Base-by-base conservation (phyloP, 2,113 vertebrate species). In the Zapus hudsonius region DNA sequence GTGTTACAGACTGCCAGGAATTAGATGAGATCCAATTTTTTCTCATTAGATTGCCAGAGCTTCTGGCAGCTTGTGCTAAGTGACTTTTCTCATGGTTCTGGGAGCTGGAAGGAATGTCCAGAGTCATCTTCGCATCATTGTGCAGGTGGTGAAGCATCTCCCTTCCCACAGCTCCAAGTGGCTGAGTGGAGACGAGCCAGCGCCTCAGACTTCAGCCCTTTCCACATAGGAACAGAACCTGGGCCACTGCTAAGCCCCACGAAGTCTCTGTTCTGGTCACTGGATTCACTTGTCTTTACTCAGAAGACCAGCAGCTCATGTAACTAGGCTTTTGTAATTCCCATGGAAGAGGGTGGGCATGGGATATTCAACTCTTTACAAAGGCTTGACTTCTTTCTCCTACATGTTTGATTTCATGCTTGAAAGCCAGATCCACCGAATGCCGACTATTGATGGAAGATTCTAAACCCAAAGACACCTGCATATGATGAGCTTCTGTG, bases 11-110 rank as follows among this genome's bases (percentile, higher is more conserved):
- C 31, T 81, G 80, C 84, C 87, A 59, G 86, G 79, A 89, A 25
- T 89, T 27, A 76, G 66, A 72, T 2, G 38, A 59, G 86, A 80
- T 85, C 94, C 86, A 83, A 42, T 89, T 90, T 52, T n/a, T 86
- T 83, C 95, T 92, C 23, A 0, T 84, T 81, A 44, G 73, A 52
- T 52, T n/a, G 76, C 61, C 78, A 79, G 80, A 61, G 36, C 64
- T 87, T 66, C 93, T 84, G 85, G 94, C 70, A 70, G 52, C 76
- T 42, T 63, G 38, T 19, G 0, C 3, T 7, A 13, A 88, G 82
- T 55, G 86, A 47, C 78, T 92, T 93, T 94, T 94, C 87, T 88
- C 57, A 0, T 84, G 20, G 74, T 88, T 94, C 47, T 84, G 1
- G 1, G 88, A 78, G 82, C 61, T 81, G 78, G 78, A 89, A 84